Base-by-base conservation (phyloP, 2,888 invertebrate genomes). In the Gortyna flavago region DNA sequence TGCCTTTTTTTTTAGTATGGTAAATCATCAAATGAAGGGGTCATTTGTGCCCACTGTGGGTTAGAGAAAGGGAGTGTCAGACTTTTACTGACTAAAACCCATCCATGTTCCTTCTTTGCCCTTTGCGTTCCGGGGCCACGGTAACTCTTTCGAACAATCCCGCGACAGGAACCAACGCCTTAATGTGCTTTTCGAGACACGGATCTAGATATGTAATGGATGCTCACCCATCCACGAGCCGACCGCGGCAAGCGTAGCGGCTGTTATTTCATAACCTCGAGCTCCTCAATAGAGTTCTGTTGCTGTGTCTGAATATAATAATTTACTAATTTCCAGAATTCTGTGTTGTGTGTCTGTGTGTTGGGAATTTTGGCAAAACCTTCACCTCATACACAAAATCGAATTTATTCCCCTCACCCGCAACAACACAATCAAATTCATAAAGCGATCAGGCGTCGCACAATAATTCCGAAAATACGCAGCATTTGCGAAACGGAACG, bases 401-500 rank as follows among this genome's bases (percentile, higher is more conserved):
- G 77, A 79, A 81, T 75, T 51, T 75, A 84, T 84, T 80, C 73
- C 68, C 57, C 76, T 73, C 69, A 64, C 54, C 69, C 79, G 68
- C 77, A 85, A 83, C 71, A 87, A 70, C 79, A 81, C 81, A 80
- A 87, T 85, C 84, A 85, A 88, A 89, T 85, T 88, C 88, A 88
- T 89, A 88, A 89, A 87, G 78, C 75, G 80, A 87, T 87, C 89
- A 88, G 81, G 72, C 84, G 72, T 72, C 72, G 85, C 81, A 84
- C 80, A 84, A 86, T 88, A 87, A 89, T 89, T 89, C 89, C 83
- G 84, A 83, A 86, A 88, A 90, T 91, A 93, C 93, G 90, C 91
- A 91, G 90, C 91, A 93, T 93, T 93, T 91, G 87, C 80, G 83
- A 87, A 87, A 89, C 91, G 87, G 87, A 90, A 91, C 91, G 92